These are phyloP conservation scores for Nylanderia fulva DNA, from an alignment of 1,140 invertebrate genomes.

Conservation along the genomic window DNA sequence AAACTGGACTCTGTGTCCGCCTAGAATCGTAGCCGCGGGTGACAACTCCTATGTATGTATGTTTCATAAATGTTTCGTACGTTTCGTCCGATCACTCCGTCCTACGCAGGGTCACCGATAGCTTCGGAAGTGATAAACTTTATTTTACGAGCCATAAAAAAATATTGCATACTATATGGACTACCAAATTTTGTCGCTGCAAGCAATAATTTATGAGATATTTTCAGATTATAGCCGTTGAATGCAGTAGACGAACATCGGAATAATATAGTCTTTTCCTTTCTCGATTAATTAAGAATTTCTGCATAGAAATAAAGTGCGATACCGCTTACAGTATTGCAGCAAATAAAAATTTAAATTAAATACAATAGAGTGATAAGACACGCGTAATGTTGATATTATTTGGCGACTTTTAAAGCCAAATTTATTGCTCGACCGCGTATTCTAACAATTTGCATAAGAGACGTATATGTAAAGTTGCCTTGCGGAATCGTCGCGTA, in stretches of 20 bases:
- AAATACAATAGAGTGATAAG: no score
- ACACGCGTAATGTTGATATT: neutral
- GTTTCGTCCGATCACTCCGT: neutral
- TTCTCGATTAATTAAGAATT: slow-evolving; percentile 19
- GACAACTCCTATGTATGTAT: neutral
- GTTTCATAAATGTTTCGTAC: neutral
- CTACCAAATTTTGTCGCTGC: slow-evolving; percentile 18
- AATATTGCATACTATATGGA: slow-evolving; percentile 31
- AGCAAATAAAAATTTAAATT: neutral
- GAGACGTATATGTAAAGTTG: slow-evolving; percentile 20
- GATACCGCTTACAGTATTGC: no score
- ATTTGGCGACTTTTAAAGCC: neutral
- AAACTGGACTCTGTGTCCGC: slow-evolving; percentile 27
- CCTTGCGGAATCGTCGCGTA: slow-evolving; percentile 24
- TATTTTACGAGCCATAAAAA: slow-evolving; percentile 27
- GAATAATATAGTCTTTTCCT: neutral
- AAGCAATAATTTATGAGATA: slow-evolving; percentile 7
- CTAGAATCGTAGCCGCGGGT: neutral
- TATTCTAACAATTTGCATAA: slow-evolving; percentile 15
- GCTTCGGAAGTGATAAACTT: slow-evolving; percentile 23
- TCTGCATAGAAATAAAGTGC: no score
- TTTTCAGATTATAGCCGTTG: neutral
- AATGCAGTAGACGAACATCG: neutral
- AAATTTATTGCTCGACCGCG: neutral
- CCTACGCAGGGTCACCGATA: slow-evolving; percentile 10